Conservation (phyloP, 2,888 invertebrate species). For the Orthosia cruda region DNA sequence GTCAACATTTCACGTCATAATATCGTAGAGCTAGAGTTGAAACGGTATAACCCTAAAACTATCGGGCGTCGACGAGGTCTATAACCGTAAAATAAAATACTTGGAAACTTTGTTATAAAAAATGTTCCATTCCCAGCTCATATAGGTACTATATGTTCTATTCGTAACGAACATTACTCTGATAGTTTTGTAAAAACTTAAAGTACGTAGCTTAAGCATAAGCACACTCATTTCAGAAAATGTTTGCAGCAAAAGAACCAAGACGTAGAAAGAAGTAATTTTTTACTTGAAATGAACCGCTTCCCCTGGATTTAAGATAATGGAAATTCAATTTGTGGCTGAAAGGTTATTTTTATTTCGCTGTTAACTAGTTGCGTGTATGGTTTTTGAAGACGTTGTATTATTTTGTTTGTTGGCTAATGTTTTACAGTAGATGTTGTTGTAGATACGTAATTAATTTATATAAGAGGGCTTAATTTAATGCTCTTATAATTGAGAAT, state of each 20-base stretch:
- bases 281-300: conserved; percentile 58
- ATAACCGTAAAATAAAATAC: conserved; percentile 52
- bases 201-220: conserved; percentile 25
- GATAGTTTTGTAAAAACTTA: conserved; percentile 41
- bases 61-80: conserved; percentile 11
- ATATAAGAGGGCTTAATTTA: no score
- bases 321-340: conserved; percentile 58
- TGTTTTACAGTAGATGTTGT: not conserved
- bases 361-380: conserved; percentile 2
- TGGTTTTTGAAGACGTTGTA: not conserved
- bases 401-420: not conserved
- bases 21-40: conserved; percentile 1
- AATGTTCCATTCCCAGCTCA: conserved; percentile 20
- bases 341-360: conserved; percentile 19
- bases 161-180: conserved; percentile 12
- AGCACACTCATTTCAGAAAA: conserved; percentile 32
- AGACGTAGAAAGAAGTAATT: conserved; percentile 31
- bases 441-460: not conserved
- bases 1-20: conserved; percentile 12
- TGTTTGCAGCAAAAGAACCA: conserved; percentile 27
- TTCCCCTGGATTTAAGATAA: conserved; percentile 68
- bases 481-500: no score
- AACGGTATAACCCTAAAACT: conserved; percentile 24
- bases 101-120: conserved; percentile 28
- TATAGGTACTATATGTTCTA: conserved; percentile 20